These are phyloP conservation scores for Philhelius pedissequus DNA, from an alignment of 2,888 invertebrate species.

Conservation along the genomic window DNA sequence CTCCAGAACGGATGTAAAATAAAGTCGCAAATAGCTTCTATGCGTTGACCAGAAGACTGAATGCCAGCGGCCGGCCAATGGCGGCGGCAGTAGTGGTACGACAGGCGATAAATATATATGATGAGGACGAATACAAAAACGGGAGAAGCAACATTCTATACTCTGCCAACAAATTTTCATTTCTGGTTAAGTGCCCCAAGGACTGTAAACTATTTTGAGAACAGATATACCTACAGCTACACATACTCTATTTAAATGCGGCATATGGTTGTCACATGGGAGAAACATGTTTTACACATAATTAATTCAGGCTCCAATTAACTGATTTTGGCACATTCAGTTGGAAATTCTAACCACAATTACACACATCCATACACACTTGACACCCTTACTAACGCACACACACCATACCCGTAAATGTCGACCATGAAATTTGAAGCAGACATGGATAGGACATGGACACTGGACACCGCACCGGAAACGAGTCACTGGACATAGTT, in stretches of 20 bases:
- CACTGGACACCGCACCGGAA: no score
- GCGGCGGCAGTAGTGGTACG: neutral
- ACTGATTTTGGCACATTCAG: slow-evolving; percentile 67
- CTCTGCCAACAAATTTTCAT: slow-evolving; percentile 29
- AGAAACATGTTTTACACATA: slow-evolving; percentile 67
- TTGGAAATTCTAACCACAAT: slow-evolving; percentile 44
- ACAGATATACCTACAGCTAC: slow-evolving; percentile 50
- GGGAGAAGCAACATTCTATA: slow-evolving; percentile 2
- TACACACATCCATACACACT: slow-evolving; percentile 30
- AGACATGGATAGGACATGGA: slow-evolving; percentile 15
- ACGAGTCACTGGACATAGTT: neutral
- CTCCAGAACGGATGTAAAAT: neutral
- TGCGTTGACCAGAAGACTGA: slow-evolving; percentile 47
- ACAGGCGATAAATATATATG: neutral
- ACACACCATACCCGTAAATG: neutral
- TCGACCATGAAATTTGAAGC: slow-evolving; percentile 35
- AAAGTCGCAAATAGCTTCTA: slow-evolving; percentile 29
- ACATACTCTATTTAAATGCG: slow-evolving; percentile 31
- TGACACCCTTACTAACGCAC: neutral
- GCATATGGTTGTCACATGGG: slow-evolving; percentile 64
- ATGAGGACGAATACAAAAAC: neutral
- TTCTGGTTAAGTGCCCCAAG: slow-evolving; percentile 37
- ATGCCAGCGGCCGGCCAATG: neutral
- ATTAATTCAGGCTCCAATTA: slow-evolving; percentile 67
- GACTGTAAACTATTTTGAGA: slow-evolving; percentile 59